A percentile compares a stretch with the other conserved stretches of the same genome.
phyloP scores from a whole-genome alignment of 2,888 invertebrate species.

The Folsomia manolachei region DNA sequence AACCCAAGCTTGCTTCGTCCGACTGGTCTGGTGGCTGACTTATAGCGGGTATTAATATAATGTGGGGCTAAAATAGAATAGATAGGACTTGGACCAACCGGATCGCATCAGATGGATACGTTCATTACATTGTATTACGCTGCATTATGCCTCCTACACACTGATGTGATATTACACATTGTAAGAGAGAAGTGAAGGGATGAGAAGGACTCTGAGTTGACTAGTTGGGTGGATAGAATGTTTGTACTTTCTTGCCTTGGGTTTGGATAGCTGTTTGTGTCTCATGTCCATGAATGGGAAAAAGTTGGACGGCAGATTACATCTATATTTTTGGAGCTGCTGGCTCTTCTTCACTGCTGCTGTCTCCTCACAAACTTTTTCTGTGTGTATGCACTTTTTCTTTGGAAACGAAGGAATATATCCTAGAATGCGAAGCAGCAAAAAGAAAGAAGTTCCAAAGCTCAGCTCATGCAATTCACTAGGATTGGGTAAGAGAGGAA shows the following conservation, averaged over 20 bases:
- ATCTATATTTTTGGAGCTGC: constrained; percentile 10
- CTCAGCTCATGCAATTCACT: no score
- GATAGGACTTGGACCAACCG: not conserved
- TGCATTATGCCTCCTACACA: not conserved
- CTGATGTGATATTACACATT: no score
- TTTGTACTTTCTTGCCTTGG: not conserved
- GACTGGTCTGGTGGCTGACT: not conserved
- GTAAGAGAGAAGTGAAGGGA: not conserved
- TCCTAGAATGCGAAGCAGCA: not conserved
- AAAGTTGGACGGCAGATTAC: constrained; percentile 11
- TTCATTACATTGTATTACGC: not conserved
- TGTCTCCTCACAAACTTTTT: constrained; percentile 6
- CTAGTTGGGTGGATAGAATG: not conserved
- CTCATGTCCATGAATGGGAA: constrained; percentile 1
- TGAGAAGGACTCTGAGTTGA: not conserved
- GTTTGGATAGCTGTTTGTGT: not conserved
- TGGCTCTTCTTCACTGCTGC: not conserved
- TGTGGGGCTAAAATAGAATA: constrained; percentile 3
- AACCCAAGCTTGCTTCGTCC: not conserved
- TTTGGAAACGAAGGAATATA: not conserved
- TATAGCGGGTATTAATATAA: constrained; percentile 4
- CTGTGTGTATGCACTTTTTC: constrained; percentile 8
- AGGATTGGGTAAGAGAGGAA: not conserved
- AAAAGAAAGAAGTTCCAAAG: not conserved
- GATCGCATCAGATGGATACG: not conserved